Conservation (phyloP, 2,888 invertebrate species). For the Rhorus exstirpatorius region DNA sequence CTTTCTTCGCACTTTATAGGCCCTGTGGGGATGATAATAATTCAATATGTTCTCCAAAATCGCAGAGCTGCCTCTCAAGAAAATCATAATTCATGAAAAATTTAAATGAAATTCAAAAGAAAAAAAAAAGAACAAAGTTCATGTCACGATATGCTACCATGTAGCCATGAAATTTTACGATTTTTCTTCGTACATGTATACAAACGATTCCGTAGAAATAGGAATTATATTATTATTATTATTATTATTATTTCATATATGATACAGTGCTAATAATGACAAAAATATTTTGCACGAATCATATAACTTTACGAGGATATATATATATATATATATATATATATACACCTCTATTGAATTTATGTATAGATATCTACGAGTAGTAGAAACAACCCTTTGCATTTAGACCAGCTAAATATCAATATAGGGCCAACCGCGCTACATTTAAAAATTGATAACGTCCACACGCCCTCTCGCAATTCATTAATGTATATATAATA, state of each 20-base stretch:
- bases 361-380: slow-evolving; percentile 66
- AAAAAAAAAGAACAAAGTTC: slow-evolving; percentile 36
- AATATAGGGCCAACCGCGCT: slow-evolving; percentile 76
- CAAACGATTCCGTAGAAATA: slow-evolving; percentile 76
- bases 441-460: slow-evolving; percentile 72
- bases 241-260: slow-evolving; percentile 39
- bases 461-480: slow-evolving; percentile 64
- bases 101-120: not conserved
- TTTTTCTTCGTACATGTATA: slow-evolving; percentile 70
- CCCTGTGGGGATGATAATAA: slow-evolving; percentile 58
- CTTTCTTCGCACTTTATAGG: slow-evolving; percentile 41
- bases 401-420: slow-evolving; percentile 84
- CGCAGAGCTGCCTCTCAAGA: slow-evolving; percentile 38
- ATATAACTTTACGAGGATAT: slow-evolving; percentile 58
- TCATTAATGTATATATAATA: slow-evolving; percentile 39
- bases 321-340: slow-evolving; percentile 42
- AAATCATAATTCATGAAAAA: too few species aligned
- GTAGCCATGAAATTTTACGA: slow-evolving; percentile 49
- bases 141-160: slow-evolving; percentile 17
- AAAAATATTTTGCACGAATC: slow-evolving; percentile 68
- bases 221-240: slow-evolving; percentile 66
- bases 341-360: slow-evolving; percentile 2
- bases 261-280: slow-evolving; percentile 68
- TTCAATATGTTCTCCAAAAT: slow-evolving; percentile 43
- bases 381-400: slow-evolving; percentile 79